These are phyloP conservation scores for Nestor notabilis DNA, from an alignment of 2,113 vertebrate genomes.

Conservation along the genomic window DNA sequence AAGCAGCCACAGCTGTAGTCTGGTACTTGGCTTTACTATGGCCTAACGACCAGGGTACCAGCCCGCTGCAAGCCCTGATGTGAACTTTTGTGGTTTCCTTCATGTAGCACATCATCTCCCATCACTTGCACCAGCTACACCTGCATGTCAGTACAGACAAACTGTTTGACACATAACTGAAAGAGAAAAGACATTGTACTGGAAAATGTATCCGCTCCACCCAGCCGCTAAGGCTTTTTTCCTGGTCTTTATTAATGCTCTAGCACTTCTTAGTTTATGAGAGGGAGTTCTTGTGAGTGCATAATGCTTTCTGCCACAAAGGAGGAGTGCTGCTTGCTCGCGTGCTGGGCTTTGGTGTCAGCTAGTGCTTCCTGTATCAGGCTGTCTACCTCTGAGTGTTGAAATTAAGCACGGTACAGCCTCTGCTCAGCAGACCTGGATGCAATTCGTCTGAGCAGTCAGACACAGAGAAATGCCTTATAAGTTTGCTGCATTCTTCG, in stretches of 20 bases:
- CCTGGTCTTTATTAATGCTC: not conserved
- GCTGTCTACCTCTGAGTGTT: not conserved
- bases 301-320: fast-evolving
- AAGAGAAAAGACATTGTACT: not conserved
- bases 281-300: not conserved
- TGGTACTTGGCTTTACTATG: not conserved
- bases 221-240: not conserved
- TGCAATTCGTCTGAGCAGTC: not conserved
- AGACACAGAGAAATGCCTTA: not conserved
- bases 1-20: not conserved
- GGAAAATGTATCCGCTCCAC: not conserved
- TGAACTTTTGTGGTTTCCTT: not conserved
- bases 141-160: not conserved
- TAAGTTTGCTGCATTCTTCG: not conserved
- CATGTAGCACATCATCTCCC: not conserved
- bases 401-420: not conserved
- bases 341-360: not conserved
- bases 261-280: not conserved
- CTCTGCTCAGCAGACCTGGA: not conserved
- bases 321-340: not conserved
- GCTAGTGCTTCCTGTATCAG: not conserved
- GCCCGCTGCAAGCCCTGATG: fast-evolving
- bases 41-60: not conserved
- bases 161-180: not conserved
- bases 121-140: not conserved